Conservation (phyloP, 2,797 vertebrate genomes). For the Chiloscyllium punctatum region DNA sequence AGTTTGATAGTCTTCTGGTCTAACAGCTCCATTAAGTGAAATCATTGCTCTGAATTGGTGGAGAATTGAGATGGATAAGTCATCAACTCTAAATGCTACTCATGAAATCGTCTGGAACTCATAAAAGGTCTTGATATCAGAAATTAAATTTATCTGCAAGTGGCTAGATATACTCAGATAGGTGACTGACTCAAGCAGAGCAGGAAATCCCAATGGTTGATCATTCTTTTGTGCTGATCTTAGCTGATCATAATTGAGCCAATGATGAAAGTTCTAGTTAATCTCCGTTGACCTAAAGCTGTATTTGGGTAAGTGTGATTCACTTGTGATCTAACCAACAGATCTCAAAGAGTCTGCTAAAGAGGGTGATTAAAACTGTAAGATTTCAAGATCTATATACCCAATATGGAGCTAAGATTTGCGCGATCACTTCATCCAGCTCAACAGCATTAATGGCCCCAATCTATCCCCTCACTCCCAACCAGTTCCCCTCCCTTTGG, state of each 20-base stretch:
- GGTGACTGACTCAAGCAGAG: background rate
- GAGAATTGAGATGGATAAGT: background rate
- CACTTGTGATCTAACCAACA: too few species aligned
- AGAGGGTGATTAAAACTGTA: too few species aligned
- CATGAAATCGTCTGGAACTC: background rate
- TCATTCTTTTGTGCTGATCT: background rate
- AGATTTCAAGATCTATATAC: too few species aligned
- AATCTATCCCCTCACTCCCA: too few species aligned
- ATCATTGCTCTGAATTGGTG: background rate
- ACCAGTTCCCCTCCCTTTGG: too few species aligned
- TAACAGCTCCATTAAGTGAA: background rate
- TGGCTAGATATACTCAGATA: background rate
- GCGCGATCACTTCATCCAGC: too few species aligned
- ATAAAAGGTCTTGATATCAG: background rate
- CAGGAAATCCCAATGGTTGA: background rate
- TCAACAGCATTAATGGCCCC: too few species aligned
- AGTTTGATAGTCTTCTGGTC: background rate
- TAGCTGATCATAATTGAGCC: background rate
- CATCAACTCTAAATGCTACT: background rate
- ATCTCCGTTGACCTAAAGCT: background rate
- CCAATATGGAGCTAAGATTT: too few species aligned
- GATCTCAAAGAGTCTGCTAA: too few species aligned
- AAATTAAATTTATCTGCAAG: background rate
- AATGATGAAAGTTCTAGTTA: background rate
- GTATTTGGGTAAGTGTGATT: background rate